These are phyloP conservation scores for Aldabrachelys gigantea DNA, from an alignment of 2,113 vertebrate genomes.

Conservation along the genomic window DNA sequence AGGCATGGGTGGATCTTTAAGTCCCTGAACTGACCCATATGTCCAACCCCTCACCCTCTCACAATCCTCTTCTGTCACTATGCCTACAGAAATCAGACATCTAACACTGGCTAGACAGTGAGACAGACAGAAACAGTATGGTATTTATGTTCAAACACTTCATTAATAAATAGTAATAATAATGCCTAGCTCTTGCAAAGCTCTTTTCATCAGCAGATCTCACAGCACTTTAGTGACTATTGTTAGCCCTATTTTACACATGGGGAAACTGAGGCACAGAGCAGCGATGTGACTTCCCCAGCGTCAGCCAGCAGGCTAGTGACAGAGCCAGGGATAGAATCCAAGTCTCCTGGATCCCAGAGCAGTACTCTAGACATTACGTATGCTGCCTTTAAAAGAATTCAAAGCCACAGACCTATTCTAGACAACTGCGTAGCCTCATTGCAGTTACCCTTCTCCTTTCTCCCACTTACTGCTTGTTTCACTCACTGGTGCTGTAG, in stretches of 20 bases:
- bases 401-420: not conserved
- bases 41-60: not conserved
- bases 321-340: not conserved
- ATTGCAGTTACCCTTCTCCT: not conserved
- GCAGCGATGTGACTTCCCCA: not conserved
- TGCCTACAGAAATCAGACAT: not conserved
- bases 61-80: not conserved
- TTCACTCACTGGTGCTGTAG: not conserved
- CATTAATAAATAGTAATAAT: not conserved
- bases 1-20: fast-evolving
- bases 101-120: not conserved
- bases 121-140: not conserved
- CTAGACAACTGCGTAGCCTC: not conserved
- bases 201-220: not conserved
- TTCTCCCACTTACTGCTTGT: not conserved
- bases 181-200: not conserved
- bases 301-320: not conserved
- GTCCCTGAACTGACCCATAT: not conserved
- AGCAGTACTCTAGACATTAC: not conserved
- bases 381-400: not conserved
- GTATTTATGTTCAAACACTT: not conserved
- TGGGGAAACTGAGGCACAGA: not conserved
- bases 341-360: not conserved
- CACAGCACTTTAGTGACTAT: not conserved
- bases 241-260: not conserved